phyloP scores from a whole-genome alignment of 2,113 vertebrate genomes.

The Gobio gobio region DNA sequence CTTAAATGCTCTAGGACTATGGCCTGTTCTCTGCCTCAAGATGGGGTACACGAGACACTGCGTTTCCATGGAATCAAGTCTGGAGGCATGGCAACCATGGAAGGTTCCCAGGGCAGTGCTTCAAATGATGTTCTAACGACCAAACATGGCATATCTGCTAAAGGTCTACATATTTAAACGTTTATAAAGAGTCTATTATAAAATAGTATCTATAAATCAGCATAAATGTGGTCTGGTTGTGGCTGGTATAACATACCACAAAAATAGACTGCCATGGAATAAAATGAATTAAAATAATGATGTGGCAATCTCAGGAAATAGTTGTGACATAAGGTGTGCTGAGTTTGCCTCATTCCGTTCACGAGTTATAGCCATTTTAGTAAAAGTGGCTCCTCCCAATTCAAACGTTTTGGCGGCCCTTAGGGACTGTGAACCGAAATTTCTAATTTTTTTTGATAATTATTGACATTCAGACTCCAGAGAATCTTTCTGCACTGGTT shows the following conservation, averaged over 20 bases:
- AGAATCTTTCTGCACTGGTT: no score
- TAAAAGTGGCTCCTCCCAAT: no score
- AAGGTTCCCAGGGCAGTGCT: background rate
- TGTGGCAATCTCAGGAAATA: background rate
- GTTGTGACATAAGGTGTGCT: background rate
- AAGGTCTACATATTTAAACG: background rate
- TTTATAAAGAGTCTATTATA: background rate
- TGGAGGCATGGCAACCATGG: conserved; percentile 31
- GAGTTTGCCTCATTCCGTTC: no score
- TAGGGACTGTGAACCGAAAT: no score
- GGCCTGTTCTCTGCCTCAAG: conserved; percentile 43
- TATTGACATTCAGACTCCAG: no score
- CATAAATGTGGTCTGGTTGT: background rate
- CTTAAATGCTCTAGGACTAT: background rate
- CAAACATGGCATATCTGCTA: background rate
- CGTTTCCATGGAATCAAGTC: conserved; percentile 34
- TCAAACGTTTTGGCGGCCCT: no score
- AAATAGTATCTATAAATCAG: background rate
- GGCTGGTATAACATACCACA: background rate
- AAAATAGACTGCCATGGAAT: background rate
- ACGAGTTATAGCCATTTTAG: no score
- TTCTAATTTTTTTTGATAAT: no score
- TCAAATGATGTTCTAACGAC: background rate
- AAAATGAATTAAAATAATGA: background rate
- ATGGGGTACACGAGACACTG: conserved; percentile 52